Percentiles rank a stretch among this genome's conserved stretches.
Evolutionary conservation across 2,888 invertebrate genomes (phyloP).

Genomic region (Microctonus aethiopoides): DNA sequence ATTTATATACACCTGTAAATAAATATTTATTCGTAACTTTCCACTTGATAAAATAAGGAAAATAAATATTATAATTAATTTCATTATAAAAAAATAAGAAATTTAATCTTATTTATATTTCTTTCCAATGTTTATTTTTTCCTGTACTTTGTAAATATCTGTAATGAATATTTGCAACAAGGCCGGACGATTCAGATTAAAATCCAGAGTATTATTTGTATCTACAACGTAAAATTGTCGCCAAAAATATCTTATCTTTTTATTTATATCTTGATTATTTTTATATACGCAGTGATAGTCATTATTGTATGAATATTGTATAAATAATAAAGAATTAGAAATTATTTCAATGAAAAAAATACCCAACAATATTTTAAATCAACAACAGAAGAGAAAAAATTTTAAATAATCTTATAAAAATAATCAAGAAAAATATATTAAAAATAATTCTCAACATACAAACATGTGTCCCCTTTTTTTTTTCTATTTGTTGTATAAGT

Average conservation of each 20-base stretch:
- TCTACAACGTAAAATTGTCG: not conserved
- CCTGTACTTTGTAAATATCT: slow-evolving; percentile 46
- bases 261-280: not conserved
- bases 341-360: not conserved
- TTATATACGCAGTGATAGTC: no score
- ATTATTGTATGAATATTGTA: no score
- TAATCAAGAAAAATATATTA: not conserved
- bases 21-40: not conserved
- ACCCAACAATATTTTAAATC: not conserved
- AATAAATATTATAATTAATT: not conserved
- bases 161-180: slow-evolving; percentile 49
- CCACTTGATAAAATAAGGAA: not conserved
- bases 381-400: slow-evolving; percentile 13
- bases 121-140: not conserved
- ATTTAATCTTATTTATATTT: not conserved
- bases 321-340: not conserved
- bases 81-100: not conserved
- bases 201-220: slow-evolving; percentile 48
- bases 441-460: not conserved
- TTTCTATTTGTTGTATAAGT: not conserved
- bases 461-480: not conserved
- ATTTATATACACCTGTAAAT: slow-evolving; percentile 2
- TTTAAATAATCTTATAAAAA: not conserved
- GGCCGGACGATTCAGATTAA: slow-evolving; percentile 62
- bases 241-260: not conserved